Base-by-base conservation (phyloP, 1,140 invertebrate species). In the Drosophila subpulchrella region DNA sequence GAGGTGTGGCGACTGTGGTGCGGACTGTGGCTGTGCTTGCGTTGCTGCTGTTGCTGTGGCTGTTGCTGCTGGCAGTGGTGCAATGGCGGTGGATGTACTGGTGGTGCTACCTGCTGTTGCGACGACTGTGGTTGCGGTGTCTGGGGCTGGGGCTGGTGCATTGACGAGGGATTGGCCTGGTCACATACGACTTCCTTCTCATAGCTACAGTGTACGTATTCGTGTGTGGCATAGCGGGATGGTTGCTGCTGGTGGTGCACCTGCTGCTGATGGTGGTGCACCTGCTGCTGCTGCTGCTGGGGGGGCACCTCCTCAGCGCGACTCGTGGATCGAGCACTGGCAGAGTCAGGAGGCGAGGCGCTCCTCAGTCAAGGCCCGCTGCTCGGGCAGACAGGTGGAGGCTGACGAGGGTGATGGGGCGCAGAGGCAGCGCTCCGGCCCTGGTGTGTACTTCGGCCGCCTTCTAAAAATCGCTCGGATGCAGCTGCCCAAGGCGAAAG, bases 381-480 rank as follows among this genome's bases (percentile, higher is more conserved):
- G 91, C 81, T 92, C 91, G 81, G 92, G 91, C 90, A 92, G 73
- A 72, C 91, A 92, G 91, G 91, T 92, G 82, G 88, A 92, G 90
- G 92, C 91, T 92, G 92, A 92, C 91, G 92, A 92, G 85, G 91
- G 91, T 92, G 92, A 92, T 92, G 92, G 91, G 91, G 92, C 91
- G 67, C 91, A 92, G 90, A 92, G 84, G 81, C 91, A 92, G 74
- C 91, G 90, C 75, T 92, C 90, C 90, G 91, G 89, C 82, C 91
- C 86, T 92, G 91, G 77, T 91, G 91, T 89, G 86, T 91, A 92
- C 83, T 92, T 92, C 89, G 85, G 89, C 85, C 90, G 91, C 90
- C 94, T 93, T 93, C 93, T 92, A 94, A 94, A 94, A 93, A 95
- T 92, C 93, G 94, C 93, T 95, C 94, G 90, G 93, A 95, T 81